phyloP scores from a whole-genome alignment of 2,113 vertebrate species.

The Grammomys dolichurus region DNA sequence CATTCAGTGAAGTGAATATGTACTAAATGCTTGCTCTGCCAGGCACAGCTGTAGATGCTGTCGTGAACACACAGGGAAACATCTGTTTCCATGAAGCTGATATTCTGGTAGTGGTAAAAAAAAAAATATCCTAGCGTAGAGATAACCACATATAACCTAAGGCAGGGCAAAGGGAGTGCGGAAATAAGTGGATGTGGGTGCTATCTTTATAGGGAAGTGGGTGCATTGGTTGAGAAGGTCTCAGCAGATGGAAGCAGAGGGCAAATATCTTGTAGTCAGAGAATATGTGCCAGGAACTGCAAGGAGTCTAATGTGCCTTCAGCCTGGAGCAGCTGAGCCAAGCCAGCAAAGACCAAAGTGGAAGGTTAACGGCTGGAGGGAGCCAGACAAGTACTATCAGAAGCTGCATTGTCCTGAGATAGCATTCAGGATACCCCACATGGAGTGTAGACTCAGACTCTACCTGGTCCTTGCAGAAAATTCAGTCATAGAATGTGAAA shows the following conservation, averaged over 20 bases:
- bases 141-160: neutral
- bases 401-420: neutral
- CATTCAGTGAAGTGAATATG: neutral
- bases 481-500: slow-evolving; percentile 48
- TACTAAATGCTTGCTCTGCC: neutral
- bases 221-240: neutral
- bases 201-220: neutral
- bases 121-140: neutral
- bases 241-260: neutral
- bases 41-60: neutral
- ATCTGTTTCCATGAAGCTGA: neutral
- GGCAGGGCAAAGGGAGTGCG: neutral
- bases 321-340: neutral
- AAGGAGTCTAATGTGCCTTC: neutral
- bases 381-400: neutral
- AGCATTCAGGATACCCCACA: neutral
- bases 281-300: neutral
- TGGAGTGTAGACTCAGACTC: neutral
- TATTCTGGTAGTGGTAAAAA: neutral
- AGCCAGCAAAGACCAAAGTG: neutral
- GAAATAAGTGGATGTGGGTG: neutral
- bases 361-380: neutral
- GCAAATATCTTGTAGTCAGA: neutral
- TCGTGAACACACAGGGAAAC: neutral
- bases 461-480: slow-evolving; percentile 30